A percentile compares a stretch with the other conserved stretches of the same genome.
Conservation (phyloP, 1,140 invertebrate genomes). For the Formica selysi region DNA sequence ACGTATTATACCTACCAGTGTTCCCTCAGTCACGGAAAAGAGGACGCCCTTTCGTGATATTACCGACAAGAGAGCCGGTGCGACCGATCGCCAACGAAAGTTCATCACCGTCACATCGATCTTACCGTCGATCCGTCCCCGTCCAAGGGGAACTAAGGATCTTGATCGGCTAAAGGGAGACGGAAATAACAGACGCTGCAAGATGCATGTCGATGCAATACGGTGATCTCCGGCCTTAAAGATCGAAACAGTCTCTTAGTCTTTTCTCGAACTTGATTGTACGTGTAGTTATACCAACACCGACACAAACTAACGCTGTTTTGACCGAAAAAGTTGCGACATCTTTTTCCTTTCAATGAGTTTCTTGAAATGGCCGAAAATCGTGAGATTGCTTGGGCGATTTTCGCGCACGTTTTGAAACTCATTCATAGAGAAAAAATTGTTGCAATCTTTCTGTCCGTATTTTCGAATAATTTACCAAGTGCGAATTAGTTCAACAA, state of each 20-base stretch:
- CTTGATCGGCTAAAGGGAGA: conserved; percentile 44
- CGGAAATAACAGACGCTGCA: conserved; percentile 29
- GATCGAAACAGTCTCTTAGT: not conserved
- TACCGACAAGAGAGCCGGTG: conserved; percentile 48
- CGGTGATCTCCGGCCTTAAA: not conserved
- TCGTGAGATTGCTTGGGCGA: not conserved
- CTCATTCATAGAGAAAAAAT: not conserved
- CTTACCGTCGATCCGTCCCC: conserved; percentile 37
- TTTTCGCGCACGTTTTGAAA: not conserved
- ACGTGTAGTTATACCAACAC: not conserved
- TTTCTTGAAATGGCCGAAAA: not conserved
- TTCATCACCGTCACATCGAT: conserved; percentile 62
- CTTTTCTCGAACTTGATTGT: not conserved
- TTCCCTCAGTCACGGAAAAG: conserved; percentile 54
- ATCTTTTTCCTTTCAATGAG: conserved; percentile 5
- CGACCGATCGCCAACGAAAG: conserved; percentile 52
- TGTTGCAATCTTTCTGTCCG: conserved; percentile 6
- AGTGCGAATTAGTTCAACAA: conserved; percentile 30
- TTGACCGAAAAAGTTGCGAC: conserved; percentile 7
- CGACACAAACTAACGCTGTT: not conserved
- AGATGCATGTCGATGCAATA: conserved; percentile 15
- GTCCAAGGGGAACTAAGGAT: conserved; percentile 28
- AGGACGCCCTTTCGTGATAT: conserved; percentile 64
- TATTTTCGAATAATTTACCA: conserved; percentile 22
- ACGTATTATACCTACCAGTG: conserved; percentile 48